Evolutionary conservation across 2,797 vertebrate genomes (phyloP).

Genomic region (Enteromius treurensis): DNA sequence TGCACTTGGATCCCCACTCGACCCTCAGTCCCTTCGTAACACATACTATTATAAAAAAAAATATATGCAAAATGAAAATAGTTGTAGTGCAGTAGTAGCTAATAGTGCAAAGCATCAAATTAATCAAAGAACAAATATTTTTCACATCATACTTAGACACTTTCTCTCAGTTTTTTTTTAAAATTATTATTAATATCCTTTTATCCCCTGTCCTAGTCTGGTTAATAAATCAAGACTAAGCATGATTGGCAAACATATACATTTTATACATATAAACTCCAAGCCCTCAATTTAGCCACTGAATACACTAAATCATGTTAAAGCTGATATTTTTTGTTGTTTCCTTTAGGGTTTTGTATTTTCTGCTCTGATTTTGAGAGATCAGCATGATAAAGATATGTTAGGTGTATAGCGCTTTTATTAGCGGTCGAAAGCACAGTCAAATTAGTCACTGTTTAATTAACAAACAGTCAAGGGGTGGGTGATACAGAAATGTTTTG

Average conservation of each 20-base stretch:
- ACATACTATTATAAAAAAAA: neutral
- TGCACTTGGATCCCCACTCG: too few species aligned
- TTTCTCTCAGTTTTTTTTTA: neutral
- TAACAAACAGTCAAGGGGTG: neutral
- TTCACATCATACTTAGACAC: too few species aligned
- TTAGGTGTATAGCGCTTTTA: neutral
- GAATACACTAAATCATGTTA: neutral
- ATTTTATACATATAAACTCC: neutral
- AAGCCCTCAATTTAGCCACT: neutral
- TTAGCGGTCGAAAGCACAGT: neutral
- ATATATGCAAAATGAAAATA: neutral
- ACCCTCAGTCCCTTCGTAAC: too few species aligned
- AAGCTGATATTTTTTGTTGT: neutral
- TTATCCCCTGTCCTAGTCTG: neutral
- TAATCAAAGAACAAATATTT: neutral
- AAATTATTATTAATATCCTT: neutral
- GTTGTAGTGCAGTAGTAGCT: neutral
- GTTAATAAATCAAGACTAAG: neutral
- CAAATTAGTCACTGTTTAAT: neutral
- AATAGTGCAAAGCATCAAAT: neutral
- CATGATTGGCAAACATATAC: neutral
- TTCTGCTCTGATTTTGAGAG: slow-evolving; percentile 1
- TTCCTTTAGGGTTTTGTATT: neutral
- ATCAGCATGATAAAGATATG: neutral
- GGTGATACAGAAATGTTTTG: neutral